A percentile compares a stretch with the other conserved stretches of the same genome.
These are phyloP conservation scores for Desmophyllum pertusum DNA, from an alignment of 92 coral and sea anemone genomes.

Conservation along the genomic window DNA sequence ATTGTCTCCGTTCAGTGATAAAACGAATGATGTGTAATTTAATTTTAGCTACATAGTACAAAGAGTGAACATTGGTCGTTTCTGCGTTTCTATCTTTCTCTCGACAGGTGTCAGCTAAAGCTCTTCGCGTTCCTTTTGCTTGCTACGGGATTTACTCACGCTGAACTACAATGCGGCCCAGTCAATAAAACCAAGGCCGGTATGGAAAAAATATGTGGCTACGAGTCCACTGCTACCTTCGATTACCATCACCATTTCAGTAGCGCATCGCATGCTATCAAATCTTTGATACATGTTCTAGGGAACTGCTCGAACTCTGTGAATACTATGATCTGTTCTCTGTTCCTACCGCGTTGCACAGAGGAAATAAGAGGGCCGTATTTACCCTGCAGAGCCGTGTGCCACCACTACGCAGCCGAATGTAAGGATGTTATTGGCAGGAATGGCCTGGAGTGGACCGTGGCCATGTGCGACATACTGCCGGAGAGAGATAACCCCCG, in stretches of 20 bases:
- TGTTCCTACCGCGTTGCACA: slow-evolving; percentile 62
- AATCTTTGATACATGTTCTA: not conserved
- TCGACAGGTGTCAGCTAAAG: slow-evolving; percentile 8
- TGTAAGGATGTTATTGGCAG: slow-evolving; percentile 23
- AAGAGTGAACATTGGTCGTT: not conserved
- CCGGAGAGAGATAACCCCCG: slow-evolving; percentile 54
- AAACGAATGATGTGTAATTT: not conserved
- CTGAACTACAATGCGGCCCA: slow-evolving; percentile 20
- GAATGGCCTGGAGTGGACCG: slow-evolving; percentile 50
- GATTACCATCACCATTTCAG: slow-evolving; percentile 31
- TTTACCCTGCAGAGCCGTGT: slow-evolving; percentile 69
- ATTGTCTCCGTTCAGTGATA: not conserved
- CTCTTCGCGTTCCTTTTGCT: not conserved
- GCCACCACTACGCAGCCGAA: slow-evolving; percentile 47
- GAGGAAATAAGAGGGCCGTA: slow-evolving; percentile 60
- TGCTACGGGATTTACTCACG: not conserved
- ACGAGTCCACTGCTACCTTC: slow-evolving; percentile 54
- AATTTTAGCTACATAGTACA: not conserved
- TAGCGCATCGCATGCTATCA: slow-evolving; percentile 43
- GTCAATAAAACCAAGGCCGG: slow-evolving; percentile 27
- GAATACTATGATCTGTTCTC: slow-evolving; percentile 54
- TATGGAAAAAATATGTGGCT: slow-evolving; percentile 65
- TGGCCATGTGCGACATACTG: slow-evolving; percentile 56
- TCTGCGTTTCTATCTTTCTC: not conserved
- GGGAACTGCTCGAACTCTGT: slow-evolving; percentile 51